These are phyloP conservation scores for Coelogynopora nodosa DNA, from an alignment of 2,888 invertebrate genomes.

Conservation along the genomic window DNA sequence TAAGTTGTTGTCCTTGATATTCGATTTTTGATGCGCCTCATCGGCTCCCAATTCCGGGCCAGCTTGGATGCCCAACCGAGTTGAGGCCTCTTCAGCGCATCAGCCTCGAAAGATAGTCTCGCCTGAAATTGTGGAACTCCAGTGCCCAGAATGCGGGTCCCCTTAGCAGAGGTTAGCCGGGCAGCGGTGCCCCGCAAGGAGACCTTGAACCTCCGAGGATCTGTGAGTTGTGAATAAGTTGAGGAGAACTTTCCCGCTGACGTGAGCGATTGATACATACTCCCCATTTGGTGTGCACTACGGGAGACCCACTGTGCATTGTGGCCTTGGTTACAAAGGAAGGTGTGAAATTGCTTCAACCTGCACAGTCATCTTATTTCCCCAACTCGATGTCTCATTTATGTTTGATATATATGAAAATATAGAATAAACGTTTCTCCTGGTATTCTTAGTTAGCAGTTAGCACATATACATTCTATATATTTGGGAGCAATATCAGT, in stretches of 20 bases:
- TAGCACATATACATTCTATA: too few species aligned
- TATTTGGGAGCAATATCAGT: too few species aligned
- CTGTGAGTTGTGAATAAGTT: too few species aligned
- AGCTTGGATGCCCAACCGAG: not conserved
- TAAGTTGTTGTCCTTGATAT: not conserved
- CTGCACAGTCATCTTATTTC: not conserved
- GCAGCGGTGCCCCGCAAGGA: not conserved
- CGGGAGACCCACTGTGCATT: not conserved
- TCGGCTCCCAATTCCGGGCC: not conserved
- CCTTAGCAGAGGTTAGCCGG: not conserved
- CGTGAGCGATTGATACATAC: not conserved
- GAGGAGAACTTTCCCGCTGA: not conserved
- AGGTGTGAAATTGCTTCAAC: not conserved
- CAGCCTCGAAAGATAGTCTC: not conserved
- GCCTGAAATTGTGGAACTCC: not conserved
- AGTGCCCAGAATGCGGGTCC: not conserved
- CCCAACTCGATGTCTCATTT: too few species aligned
- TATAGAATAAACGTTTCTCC: too few species aligned
- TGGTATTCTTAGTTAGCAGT: too few species aligned
- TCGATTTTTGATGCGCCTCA: not conserved
- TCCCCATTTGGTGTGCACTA: not conserved
- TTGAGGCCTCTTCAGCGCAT: not conserved
- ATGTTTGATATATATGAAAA: too few species aligned
- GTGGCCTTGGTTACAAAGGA: not conserved
- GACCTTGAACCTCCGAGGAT: not conserved